A percentile compares a stretch with the other conserved stretches of the same genome.
Conservation (phyloP, 2,797 vertebrate genomes). For the Nothura maculosa region DNA sequence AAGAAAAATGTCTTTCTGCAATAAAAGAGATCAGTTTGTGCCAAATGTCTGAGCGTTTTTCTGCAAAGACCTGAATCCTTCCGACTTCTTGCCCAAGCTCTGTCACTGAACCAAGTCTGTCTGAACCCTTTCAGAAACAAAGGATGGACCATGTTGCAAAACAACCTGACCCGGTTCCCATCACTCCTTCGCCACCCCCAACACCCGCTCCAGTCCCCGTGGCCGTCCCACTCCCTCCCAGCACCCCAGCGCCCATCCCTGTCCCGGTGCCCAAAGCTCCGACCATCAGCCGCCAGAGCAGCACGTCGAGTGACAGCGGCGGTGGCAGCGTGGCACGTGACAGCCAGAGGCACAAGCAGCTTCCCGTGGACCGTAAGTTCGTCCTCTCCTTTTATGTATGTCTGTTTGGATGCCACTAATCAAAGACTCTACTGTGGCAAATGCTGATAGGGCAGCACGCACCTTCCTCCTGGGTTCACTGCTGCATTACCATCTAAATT, state of each 20-base stretch:
- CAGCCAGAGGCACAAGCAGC: conserved; percentile 78
- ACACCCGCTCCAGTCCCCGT: conserved; percentile 80
- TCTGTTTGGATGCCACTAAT: neutral
- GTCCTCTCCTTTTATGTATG: neutral
- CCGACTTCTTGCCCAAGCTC: fast-evolving
- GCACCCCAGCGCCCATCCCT: conserved; percentile 75
- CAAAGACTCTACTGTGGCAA: neutral
- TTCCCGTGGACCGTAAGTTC: conserved; percentile 85
- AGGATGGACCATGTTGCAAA: conserved; percentile 83
- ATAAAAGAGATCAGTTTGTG: neutral
- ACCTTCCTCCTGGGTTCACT: neutral
- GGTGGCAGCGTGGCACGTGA: conserved; percentile 82
- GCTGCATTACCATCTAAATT: fast-evolving
- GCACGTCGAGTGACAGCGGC: conserved; percentile 84
- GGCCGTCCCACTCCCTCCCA: conserved; percentile 79
- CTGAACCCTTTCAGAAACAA: conserved; percentile 87
- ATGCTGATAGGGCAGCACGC: neutral
- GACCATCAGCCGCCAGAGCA: conserved; percentile 86
- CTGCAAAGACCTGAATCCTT: neutral
- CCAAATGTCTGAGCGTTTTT: neutral
- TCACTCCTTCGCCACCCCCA: conserved; percentile 74
- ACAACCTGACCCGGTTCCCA: conserved; percentile 65
- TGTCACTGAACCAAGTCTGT: neutral
- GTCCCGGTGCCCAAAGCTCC: conserved; percentile 74
- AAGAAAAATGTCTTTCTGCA: neutral